Evolutionary conservation across 2,888 invertebrate species (phyloP), one percentile per base, ranked within the genome.

Genomic region (Carcina quercana): DNA sequence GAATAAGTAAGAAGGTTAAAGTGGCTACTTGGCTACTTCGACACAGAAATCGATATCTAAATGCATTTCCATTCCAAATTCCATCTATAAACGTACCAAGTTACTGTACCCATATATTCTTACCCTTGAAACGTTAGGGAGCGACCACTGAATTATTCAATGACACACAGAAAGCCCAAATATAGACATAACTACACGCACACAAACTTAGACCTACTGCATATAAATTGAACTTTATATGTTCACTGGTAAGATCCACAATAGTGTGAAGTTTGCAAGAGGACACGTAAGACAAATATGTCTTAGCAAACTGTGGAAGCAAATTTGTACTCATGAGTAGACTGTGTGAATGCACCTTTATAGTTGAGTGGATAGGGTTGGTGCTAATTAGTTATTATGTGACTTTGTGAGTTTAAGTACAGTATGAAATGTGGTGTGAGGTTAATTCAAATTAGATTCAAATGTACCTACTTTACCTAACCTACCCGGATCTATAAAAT

Each of bases 141-240:
- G 74, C 71, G 70, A 73, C 76, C 78, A 68, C 72, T 82, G 78
- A 82, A 83, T 83, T 67, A 83, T 83, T 83, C 79, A 83, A 73
- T 75, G 73, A 73, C 76, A 78, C 68, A 78, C 73, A 71, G 71
- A 74, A 72, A 75, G 62, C 64, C 72, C 74, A 78, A 79, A 79
- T 79, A 82, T 79, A 82, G 71, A 74, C 72, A 75, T 64, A 71
- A 66, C 68, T 63, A 65, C 53, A 60, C 62, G 55, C 59, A 63
- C 65, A 61, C 57, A 50, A 50, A 50, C 43, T 50, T 50, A 58
- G 47, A 43, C 45, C 47, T 50, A 43, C 51, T 58, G 54, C 51
- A 57, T 57, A 59, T 60, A 56, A 67, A 71, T 60, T 67, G 58
- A 57, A 53, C 68, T 53, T 59, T 74, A 65, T 62, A 47, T 47